These are phyloP conservation scores for Diplodus sargus DNA, from an alignment of 2,797 vertebrate genomes.

Conservation along the genomic window DNA sequence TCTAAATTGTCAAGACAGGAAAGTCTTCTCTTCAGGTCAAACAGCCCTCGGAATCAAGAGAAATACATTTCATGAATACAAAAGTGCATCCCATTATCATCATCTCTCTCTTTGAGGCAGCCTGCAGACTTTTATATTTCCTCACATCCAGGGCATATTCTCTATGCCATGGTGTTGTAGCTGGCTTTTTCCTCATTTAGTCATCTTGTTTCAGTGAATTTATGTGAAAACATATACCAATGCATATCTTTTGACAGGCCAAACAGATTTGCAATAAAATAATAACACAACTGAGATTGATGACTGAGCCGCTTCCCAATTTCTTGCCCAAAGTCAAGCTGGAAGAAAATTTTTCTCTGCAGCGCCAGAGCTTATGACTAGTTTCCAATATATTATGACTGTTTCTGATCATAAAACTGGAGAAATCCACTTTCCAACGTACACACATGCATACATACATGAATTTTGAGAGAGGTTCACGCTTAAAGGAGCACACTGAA, in stretches of 20 bases:
- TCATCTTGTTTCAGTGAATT: conserved; percentile 43
- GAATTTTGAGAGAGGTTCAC: neutral
- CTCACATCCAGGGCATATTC: neutral
- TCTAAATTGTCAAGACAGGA: neutral
- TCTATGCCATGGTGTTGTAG: neutral
- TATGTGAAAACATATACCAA: conserved; percentile 39
- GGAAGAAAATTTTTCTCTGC: conserved; percentile 24
- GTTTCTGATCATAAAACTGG: conserved; percentile 25
- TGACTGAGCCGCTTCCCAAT: conserved; percentile 40
- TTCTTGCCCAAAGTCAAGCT: conserved; percentile 7
- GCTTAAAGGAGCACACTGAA: neutral
- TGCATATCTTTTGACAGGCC: conserved; percentile 32
- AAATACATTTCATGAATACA: conserved; percentile 44
- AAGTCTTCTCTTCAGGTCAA: conserved; percentile 8
- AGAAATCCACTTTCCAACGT: neutral
- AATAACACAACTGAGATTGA: conserved; percentile 45
- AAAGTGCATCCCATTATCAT: conserved; percentile 22
- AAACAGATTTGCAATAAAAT: conserved; percentile 52
- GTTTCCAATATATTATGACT: neutral
- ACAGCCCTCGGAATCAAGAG: neutral
- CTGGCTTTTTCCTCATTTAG: conserved; percentile 34
- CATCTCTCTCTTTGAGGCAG: conserved; percentile 2
- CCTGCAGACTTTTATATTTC: conserved; percentile 27
- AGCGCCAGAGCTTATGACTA: neutral
- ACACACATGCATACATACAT: neutral